Evolutionary conservation across 2,888 invertebrate species (phyloP), one percentile per base, ranked within the genome.

Genomic region (Eumerus sabulonum): DNA sequence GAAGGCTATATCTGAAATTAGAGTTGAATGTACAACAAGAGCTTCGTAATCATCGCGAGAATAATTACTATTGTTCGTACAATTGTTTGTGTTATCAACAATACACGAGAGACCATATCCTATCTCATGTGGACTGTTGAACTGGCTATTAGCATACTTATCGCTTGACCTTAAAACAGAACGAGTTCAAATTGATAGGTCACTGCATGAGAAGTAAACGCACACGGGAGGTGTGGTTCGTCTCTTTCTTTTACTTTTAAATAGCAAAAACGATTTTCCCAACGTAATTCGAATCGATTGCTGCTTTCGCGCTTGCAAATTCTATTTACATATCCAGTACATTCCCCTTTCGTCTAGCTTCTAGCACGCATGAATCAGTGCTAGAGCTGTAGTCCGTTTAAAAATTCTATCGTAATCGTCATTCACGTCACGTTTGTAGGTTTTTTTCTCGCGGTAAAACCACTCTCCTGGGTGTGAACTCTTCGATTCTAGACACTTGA

Each of bases 141-240:
- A 62, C 7, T 27, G 27, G 7, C 27, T 27, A 27, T 27, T 27
- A 27, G 27, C 27, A 27, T 27, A 67, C 51, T 73, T 73, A 73
- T 73, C 72, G 51, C 54, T 42, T 67, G 77, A 77, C 77, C 77
- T 51, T 57, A 73, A 77, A 63, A 63, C 38, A 47, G 17, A 73
- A 38, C 48, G 62, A 73, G 53, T 59, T 76, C 54, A 64, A 76
- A 59, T 70, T 63, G 59, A 64, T 59, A 59, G 56, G 53, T 68
- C 63, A 56, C 47, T 70, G 64, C 57, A 51, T 47, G 40, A 36
- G 47, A 9, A 12, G 35, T 36, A 60, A 66, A 59, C 70, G 57
- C 51, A 70, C 51, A 57, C 38, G 44, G 19, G 12, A 51, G 40
- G n/a, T 9, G n/a, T n/a, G n/a, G n/a, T n/a, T n/a, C n/a, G n/a